A percentile compares a stretch with the other conserved stretches of the same genome.
phyloP scores from a whole-genome alignment of 1,140 invertebrate species.

The Megathymus violae region DNA sequence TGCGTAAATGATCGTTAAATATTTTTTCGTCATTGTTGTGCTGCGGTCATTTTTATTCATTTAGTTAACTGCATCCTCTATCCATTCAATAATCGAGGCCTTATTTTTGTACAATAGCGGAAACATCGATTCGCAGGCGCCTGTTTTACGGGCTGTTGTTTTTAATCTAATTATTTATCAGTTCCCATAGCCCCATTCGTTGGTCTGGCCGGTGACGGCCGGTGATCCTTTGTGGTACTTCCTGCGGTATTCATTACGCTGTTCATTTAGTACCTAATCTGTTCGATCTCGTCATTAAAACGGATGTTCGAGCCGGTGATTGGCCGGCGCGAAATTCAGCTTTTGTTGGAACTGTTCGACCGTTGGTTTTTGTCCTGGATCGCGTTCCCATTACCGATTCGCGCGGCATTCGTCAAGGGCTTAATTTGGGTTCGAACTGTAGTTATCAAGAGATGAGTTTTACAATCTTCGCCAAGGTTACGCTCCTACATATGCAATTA shows the following conservation, averaged over 20 bases:
- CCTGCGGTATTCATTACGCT: constrained; percentile 56
- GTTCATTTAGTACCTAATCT: constrained; percentile 52
- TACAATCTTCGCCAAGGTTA: constrained; percentile 27
- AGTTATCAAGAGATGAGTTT: constrained; percentile 17
- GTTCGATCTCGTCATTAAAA: constrained; percentile 57
- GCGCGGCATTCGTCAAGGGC: constrained; percentile 28
- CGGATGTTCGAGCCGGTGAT: constrained; percentile 55
- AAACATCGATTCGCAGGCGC: constrained; percentile 59
- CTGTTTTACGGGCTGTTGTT: constrained; percentile 48
- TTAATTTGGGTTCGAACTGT: constrained; percentile 33
- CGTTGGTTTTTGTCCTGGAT: constrained; percentile 35
- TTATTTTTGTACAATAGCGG: constrained; percentile 45
- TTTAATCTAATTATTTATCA: constrained; percentile 78
- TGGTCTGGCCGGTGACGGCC: constrained; percentile 65
- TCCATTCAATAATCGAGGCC: constrained; percentile 22
- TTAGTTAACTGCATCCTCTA: constrained; percentile 21
- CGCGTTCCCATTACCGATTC: constrained; percentile 33
- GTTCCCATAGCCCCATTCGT: constrained; percentile 70
- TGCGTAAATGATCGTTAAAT: no score
- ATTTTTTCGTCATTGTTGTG: constrained; percentile 1
- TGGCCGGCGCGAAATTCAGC: constrained; percentile 40
- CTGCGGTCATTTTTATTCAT: neutral
- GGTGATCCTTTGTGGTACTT: constrained; percentile 58
- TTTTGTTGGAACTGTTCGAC: constrained; percentile 29
- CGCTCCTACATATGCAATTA: constrained; percentile 12